Base-by-base conservation (phyloP, 2,113 vertebrate species). In the Dipodomys spectabilis region DNA sequence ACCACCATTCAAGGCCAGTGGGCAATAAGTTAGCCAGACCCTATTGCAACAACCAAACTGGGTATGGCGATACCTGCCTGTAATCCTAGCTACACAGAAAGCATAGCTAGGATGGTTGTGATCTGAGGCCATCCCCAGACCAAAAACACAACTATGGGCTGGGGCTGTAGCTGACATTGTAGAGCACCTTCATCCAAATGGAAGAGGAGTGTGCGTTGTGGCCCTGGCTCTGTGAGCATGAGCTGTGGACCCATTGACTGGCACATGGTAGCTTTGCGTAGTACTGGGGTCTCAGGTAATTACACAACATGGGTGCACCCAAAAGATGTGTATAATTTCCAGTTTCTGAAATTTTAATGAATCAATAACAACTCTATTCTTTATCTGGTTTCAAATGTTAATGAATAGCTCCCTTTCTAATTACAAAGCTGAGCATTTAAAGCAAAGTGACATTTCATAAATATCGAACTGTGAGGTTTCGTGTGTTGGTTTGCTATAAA, bases 371-470 rank as follows among this genome's bases (percentile, higher is more conserved):
- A 94, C 94, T 80, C 92, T 94, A 90, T 95, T 95, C 96, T 96
- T 97, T 95, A 97, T 95, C 96, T 94, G 90, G 92, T 82, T 96
- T 94, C 90, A 96, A 97, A 95, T 95, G 93, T 96, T 96, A 97
- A 98, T 98, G 98, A 98, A 97, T 97, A 97, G 95, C 98, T 98
- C 96, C 97, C 97, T 95, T 0, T 71, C 98, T 98, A 98, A 98
- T 98, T 98, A 97, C 97, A 96, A 98, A 98, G 97, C 97, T 97
- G 97, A 94, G 96, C 97, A 96, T 98, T 98, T 98, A 98, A 98
- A 97, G 96, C 96, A 98, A 98, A 97, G 97, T 97, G 98, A 97
- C 97, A 98, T 97, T 97, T 98, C 95, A 97, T 98, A 98, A 98
- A 98, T 98, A 98, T 97, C 94, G 96, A 98, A 98, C 97, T 95